Percentiles rank a stretch among this genome's conserved stretches.
These are phyloP conservation scores for Nasonia giraulti DNA, from an alignment of 1,140 invertebrate genomes.

Conservation along the genomic window DNA sequence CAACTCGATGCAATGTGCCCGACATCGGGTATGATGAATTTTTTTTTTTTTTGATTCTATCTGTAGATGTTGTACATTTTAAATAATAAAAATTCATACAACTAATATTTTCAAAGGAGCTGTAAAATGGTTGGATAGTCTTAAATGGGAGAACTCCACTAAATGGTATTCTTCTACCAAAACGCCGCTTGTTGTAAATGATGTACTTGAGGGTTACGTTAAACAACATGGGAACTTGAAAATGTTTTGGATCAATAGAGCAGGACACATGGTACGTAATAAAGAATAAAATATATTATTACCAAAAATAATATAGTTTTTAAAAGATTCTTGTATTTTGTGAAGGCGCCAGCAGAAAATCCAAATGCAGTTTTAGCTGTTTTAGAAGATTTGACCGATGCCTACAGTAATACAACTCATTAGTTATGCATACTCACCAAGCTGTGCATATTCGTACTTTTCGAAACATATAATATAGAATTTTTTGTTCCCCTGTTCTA, in stretches of 20 bases:
- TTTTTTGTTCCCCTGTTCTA: too few relatives aligned
- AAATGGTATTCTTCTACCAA: conserved; percentile 75
- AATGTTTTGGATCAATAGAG: conserved; percentile 84
- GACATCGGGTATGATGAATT: conserved; percentile 75
- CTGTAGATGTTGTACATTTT: background rate
- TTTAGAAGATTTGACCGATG: too few relatives aligned
- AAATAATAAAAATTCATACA: background rate
- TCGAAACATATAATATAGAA: too few relatives aligned
- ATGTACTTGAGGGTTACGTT: conserved; percentile 80
- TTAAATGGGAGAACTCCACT: conserved; percentile 78
- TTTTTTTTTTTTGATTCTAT: background rate
- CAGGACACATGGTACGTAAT: conserved; percentile 84
- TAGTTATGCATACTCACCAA: too few relatives aligned
- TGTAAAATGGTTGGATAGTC: conserved; percentile 80
- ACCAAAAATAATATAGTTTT: background rate
- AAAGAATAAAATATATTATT: background rate
- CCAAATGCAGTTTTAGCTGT: too few relatives aligned
- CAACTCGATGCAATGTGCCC: conserved; percentile 83
- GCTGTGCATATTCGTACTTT: too few relatives aligned
- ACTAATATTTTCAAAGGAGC: conserved; percentile 58
- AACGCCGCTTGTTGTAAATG: conserved; percentile 75
- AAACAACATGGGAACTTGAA: conserved; percentile 80
- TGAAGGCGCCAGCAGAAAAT: too few relatives aligned
- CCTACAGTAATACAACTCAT: too few relatives aligned
- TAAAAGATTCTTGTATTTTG: too few relatives aligned